Base-by-base conservation (phyloP, 2,888 invertebrate genomes). In the Polylopha cassiicola region DNA sequence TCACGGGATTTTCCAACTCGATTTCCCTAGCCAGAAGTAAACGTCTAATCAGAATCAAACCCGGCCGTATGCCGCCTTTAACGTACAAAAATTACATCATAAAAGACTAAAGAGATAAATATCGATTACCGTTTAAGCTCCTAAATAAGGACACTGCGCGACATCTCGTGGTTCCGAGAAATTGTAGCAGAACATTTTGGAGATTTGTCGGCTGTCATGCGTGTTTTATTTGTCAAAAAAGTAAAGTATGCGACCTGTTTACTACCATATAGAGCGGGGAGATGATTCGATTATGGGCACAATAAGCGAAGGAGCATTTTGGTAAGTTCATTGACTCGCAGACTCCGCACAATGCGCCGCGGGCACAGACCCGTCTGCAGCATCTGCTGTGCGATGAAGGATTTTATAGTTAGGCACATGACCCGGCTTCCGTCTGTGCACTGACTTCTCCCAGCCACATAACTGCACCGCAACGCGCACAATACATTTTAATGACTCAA, bases 1-100 rank as follows among this genome's bases (percentile, higher is more conserved):
- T 84, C 85, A 85, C 67, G 78, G 84, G 82, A 76, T 80, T 82
- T 85, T 84, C 84, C 85, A 74, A 80, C 78, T 75, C 73, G 74
- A 80, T 80, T 79, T 79, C 61, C 68, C 62, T 55, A 55, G 59
- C 67, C 59, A 72, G 69, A 60, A 56, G 65, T 56, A 65, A 64
- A 61, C 64, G 64, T 63, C 51, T 47, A 48, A 51, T 50, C 44
- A 51, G 39, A 50, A 59, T 53, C 45, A 48, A 47, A 53, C 45
- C 41, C 43, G 46, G 44, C 46, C 39, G 39, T 48, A 44, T 43
- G 37, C 37, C 30, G 30, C 17, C 17, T 17, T 17, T 17, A 16
- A 4, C 24, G 15, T 20, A 14, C 14, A 31, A 29, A 31, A 18
- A 31, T 8, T n/a, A 30, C 9, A 3, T 13, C 26, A 26, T 31